Evolutionary conservation across 2,888 invertebrate species (phyloP), one percentile per base, ranked within the genome.

Genomic region (Temnothorax unifasciatus): DNA sequence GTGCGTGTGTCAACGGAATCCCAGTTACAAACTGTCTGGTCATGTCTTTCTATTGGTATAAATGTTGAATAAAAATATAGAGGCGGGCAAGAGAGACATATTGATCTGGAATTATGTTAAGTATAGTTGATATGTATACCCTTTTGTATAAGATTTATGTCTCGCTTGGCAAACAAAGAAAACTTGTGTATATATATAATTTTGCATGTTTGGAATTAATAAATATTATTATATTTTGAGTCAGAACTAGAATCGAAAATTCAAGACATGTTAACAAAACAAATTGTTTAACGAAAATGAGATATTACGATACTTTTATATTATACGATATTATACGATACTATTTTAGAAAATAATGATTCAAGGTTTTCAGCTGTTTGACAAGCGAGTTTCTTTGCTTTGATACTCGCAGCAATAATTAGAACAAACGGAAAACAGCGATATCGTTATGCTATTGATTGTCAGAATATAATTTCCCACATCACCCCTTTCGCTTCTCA

Each of bases 371-470:
- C 41, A 15, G 15, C n/a, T 57, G 29, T 54, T 66, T 68, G 69
- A 54, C 63, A 75, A 73, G 21, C 73, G 82, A 83, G 71, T 52
- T 61, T 57, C 18, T 57, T 73, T 47, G 6, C 57, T 81, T 73
- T 38, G 47, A 29, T 68, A 52, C 71, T 82, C 29, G 61, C 44
- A 76, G 50, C 66, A 41, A 63, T 41, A 77, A 83, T 75, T 52
- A 68, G 21, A 84, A 69, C 29, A 57, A 75, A 77, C 64, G 41
- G 6, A 86, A 83, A 71, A 74, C 64, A 68, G 52, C 21, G 54
- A 54, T 54, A 38, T 82, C 41, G 2, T 90, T 90, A 88, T 29
- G 44, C 87, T 90, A 90, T 77, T 90, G 90, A 90, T 90, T 90
- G 90, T 90, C 90, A 89, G 73, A 68, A 83, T 83, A 86, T 81